Base-by-base conservation (phyloP, 2,888 invertebrate species). In the Hesperia comma region DNA sequence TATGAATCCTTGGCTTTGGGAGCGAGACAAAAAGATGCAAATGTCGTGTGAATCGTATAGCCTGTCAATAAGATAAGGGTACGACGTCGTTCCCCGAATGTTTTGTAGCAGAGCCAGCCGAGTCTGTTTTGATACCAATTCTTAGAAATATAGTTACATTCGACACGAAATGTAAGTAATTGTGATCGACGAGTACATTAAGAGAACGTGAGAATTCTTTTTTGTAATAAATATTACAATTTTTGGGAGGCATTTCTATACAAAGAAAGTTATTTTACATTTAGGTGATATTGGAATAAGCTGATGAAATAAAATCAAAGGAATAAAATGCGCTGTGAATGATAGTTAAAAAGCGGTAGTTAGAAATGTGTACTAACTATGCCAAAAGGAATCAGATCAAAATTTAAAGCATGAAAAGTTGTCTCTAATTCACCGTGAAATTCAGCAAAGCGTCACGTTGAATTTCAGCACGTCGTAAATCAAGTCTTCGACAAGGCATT, bases 381-480 rank as follows among this genome's bases (percentile, higher is more conserved):
- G 19, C 0, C 17, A 15, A 21, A 12, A 14, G 17, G 14, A 17
- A 2, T 51, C 8, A 51, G 15, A 53, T 53, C 32, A n/a, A n/a
- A 57, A 46, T 37, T 14, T 15, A 32, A 61, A 40, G 17, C 14
- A 6, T 32, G 62, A 68, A 61, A 63, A 54, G 49, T 58, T 33
- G 57, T 51, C 21, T 26, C 51, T 51, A 41, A 17, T 63, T 40
- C 61, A n/a, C 19, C 46, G 54, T 64, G 37, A 54, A 55, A 66
- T 66, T 60, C 66, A 64, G 60, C 46, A 33, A 60, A 53, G 53
- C 53, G 54, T 61, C 55, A 43, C 43, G 15, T 32, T 15, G 55
- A 61, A 41, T 55, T 55, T 55, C 46, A 55, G 41, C 61, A 37
- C 54, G 19, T 66, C 66, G 66, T 67, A 67, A 67, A 67, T 67